Evolutionary conservation across 2,888 invertebrate genomes (phyloP).

Genomic region (Drosophila engyochracea): DNA sequence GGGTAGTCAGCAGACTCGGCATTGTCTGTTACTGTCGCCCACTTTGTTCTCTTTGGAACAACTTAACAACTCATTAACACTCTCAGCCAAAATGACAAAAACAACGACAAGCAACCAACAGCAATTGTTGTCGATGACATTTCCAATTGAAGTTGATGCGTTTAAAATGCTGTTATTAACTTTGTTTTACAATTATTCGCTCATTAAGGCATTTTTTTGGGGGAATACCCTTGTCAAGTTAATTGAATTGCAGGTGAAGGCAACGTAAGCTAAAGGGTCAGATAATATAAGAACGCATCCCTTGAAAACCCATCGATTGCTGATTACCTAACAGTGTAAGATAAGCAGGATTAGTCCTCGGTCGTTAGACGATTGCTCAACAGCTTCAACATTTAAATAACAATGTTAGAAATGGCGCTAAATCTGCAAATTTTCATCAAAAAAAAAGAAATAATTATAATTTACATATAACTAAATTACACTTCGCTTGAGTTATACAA

Average conservation of each 20-base stretch:
- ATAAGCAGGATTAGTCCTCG: not conserved
- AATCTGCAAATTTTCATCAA: not conserved
- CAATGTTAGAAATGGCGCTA: not conserved
- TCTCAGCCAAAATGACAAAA: conserved; percentile 42
- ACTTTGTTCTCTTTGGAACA: conserved; percentile 50
- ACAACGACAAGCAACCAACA: conserved; percentile 34
- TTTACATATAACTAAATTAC: not conserved
- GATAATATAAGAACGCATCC: not conserved
- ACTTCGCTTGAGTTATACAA: conserved; percentile 6
- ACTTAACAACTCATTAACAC: conserved; percentile 79
- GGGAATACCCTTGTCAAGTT: conserved; percentile 63
- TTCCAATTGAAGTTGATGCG: conserved; percentile 44
- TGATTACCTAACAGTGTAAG: conserved; percentile 14
- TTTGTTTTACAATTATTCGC: conserved; percentile 49
- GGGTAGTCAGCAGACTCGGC: conserved; percentile 40
- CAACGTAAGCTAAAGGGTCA: conserved; percentile 9
- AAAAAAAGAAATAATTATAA: not conserved
- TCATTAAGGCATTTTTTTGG: conserved; percentile 8
- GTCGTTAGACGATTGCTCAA: not conserved
- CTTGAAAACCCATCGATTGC: not conserved
- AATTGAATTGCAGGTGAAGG: conserved; percentile 46
- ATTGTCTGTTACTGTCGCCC: conserved; percentile 27
- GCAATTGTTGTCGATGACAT: conserved; percentile 44
- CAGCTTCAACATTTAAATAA: not conserved
- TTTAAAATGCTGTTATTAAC: conserved; percentile 60